Evolutionary conservation across 2,113 vertebrate species (phyloP).

Genomic region (Trogon melanurus): DNA sequence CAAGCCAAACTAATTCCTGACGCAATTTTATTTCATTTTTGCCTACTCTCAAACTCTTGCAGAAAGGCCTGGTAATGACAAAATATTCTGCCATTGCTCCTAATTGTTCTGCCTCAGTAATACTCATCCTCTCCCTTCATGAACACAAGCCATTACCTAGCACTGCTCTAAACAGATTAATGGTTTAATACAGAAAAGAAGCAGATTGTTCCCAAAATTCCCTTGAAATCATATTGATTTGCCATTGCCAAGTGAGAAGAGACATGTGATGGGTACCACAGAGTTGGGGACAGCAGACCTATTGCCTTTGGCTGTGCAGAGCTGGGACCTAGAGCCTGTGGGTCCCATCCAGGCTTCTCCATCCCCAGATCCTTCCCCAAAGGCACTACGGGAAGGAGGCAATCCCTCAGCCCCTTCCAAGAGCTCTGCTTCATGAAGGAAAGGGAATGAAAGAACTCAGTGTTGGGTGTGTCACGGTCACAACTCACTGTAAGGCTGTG

Average conservation of each 20-base stretch:
- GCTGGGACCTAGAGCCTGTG: background rate
- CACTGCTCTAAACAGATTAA: background rate
- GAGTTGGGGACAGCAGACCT: background rate
- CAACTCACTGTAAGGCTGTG: background rate
- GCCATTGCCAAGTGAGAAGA: background rate
- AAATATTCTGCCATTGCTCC: background rate
- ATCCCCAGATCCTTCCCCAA: background rate
- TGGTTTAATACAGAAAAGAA: background rate
- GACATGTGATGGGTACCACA: background rate
- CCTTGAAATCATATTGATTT: background rate
- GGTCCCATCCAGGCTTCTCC: background rate
- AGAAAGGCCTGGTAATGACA: background rate
- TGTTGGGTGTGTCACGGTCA: background rate
- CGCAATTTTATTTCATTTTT: slow-evolving; percentile 53
- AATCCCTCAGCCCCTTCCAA: background rate
- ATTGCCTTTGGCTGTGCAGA: background rate
- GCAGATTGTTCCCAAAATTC: background rate
- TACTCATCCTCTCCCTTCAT: background rate
- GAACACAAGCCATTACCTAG: background rate
- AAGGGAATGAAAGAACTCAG: background rate
- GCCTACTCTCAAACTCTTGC: slow-evolving; percentile 2
- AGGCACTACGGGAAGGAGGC: background rate
- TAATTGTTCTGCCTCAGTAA: background rate
- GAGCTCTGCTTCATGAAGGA: background rate
- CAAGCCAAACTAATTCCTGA: slow-evolving; percentile 27